phyloP scores from a whole-genome alignment of 2,888 invertebrate species.

The Erpobdella octoculata region DNA sequence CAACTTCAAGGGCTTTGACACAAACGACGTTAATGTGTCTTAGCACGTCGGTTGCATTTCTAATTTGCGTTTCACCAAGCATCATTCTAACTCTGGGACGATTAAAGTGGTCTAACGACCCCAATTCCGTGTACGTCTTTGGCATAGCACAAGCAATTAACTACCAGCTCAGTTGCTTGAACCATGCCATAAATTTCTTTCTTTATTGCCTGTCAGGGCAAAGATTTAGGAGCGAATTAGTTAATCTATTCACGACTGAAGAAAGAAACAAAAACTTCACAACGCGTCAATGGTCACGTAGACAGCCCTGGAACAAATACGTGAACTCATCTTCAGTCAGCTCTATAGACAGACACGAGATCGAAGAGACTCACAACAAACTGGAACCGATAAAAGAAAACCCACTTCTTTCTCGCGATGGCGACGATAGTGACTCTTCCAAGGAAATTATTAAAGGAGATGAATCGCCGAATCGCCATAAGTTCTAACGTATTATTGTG shows the following conservation, averaged over 20 bases:
- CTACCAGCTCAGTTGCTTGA: slow-evolving; percentile 34
- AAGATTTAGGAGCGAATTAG: slow-evolving; percentile 33
- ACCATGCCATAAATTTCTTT: slow-evolving; percentile 35
- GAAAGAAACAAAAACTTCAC: too few relatives aligned
- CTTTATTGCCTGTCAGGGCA: slow-evolving; percentile 36
- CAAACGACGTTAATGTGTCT: slow-evolving; percentile 38
- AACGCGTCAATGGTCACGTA: not conserved
- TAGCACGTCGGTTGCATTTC: slow-evolving; percentile 35
- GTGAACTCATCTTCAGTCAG: not conserved
- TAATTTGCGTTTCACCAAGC: slow-evolving; percentile 36
- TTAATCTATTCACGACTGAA: slow-evolving; percentile 29
- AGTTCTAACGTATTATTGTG: too few relatives aligned
- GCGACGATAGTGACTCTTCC: too few relatives aligned
- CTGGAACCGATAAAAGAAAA: too few relatives aligned
- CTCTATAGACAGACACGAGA: not conserved
- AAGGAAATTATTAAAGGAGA: too few relatives aligned
- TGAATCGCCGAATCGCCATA: too few relatives aligned
- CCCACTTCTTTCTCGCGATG: too few relatives aligned
- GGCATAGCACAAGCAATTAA: slow-evolving; percentile 33
- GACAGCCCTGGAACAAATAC: not conserved
- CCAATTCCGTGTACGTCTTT: slow-evolving; percentile 27
- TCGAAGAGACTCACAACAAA: too few relatives aligned
- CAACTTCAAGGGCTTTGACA: not conserved
- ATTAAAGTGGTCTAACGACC: slow-evolving; percentile 34
- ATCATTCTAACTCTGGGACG: slow-evolving; percentile 35